A percentile compares a stretch with the other conserved stretches of the same genome.
Evolutionary conservation across 2,888 invertebrate species (phyloP).

Genomic region (Biston betularia): DNA sequence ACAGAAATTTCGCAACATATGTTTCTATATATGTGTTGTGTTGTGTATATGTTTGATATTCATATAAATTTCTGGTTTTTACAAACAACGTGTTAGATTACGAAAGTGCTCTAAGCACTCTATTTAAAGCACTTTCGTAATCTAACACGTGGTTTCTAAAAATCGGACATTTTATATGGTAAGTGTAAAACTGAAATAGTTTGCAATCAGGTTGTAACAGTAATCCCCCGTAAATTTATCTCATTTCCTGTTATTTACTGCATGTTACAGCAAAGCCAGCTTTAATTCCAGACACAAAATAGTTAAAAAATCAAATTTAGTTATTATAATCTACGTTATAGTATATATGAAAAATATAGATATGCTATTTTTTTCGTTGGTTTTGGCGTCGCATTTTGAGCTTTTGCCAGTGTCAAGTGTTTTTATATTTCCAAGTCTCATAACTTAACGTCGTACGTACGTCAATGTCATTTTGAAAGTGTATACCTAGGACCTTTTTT

Average conservation of each 20-base stretch:
- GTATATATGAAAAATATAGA: no score
- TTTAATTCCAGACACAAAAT: conserved; percentile 27
- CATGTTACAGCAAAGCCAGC: conserved; percentile 44
- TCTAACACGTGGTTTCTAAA: conserved; percentile 24
- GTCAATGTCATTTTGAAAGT: not conserved
- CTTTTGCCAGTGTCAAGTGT: no score
- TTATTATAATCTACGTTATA: no score
- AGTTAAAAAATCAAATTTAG: not conserved
- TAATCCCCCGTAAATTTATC: no score
- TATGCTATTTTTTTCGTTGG: no score
- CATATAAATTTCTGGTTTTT: no score
- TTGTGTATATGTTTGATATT: no score
- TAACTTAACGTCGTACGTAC: not conserved
- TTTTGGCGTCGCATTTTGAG: no score
- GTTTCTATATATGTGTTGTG: no score
- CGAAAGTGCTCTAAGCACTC: no score
- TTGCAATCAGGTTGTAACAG: conserved; percentile 48
- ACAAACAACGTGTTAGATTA: no score
- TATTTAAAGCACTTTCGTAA: conserved; percentile 28
- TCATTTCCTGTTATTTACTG: conserved; percentile 33
- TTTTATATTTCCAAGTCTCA: no score
- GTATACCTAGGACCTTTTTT: not conserved
- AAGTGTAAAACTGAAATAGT: conserved; percentile 34
- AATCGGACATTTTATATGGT: conserved; percentile 32
- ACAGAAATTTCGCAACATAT: conserved; percentile 40